Evolutionary conservation across 2,113 vertebrate genomes (phyloP).

Genomic region (Podarcis cretensis): DNA sequence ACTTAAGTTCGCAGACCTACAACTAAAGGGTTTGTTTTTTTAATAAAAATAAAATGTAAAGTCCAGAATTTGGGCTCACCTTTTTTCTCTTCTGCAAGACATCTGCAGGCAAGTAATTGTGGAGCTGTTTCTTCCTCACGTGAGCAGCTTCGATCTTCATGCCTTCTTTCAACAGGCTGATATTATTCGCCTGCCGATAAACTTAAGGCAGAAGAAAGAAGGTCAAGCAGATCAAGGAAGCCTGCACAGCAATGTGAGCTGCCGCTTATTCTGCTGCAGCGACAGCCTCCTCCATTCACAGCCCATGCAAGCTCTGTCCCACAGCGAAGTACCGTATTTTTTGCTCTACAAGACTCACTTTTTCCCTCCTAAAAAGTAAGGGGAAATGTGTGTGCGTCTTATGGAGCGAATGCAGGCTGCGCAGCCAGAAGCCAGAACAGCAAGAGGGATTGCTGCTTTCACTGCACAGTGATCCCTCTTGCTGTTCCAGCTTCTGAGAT

Average conservation of each 20-base stretch:
- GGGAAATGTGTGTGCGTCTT: too few relatives aligned
- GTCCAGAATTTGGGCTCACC: constrained; percentile 68
- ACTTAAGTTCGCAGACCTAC: not conserved
- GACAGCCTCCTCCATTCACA: not conserved
- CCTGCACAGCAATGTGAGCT: too few relatives aligned
- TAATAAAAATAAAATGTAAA: not conserved
- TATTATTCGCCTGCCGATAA: constrained; percentile 94
- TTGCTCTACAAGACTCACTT: too few relatives aligned
- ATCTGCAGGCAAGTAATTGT: constrained; percentile 92
- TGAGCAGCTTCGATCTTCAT: constrained; percentile 98
- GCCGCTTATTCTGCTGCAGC: not conserved
- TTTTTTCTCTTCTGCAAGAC: constrained; percentile 93
- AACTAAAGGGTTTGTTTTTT: not conserved
- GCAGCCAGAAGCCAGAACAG: too few relatives aligned
- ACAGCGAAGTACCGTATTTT: too few relatives aligned
- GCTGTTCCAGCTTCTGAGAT: too few relatives aligned
- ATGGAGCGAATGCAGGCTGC: too few relatives aligned
- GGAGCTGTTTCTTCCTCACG: constrained; percentile 94
- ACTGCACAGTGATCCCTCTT: too few relatives aligned
- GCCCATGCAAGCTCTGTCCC: not conserved
- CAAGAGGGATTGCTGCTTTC: too few relatives aligned
- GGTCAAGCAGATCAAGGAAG: not conserved
- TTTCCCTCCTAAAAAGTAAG: too few relatives aligned
- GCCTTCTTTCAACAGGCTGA: constrained; percentile 93
- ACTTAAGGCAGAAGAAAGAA: constrained; percentile 70